phyloP scores from a whole-genome alignment of 2,113 vertebrate species.

The Pseudorectes ferrugineus region DNA sequence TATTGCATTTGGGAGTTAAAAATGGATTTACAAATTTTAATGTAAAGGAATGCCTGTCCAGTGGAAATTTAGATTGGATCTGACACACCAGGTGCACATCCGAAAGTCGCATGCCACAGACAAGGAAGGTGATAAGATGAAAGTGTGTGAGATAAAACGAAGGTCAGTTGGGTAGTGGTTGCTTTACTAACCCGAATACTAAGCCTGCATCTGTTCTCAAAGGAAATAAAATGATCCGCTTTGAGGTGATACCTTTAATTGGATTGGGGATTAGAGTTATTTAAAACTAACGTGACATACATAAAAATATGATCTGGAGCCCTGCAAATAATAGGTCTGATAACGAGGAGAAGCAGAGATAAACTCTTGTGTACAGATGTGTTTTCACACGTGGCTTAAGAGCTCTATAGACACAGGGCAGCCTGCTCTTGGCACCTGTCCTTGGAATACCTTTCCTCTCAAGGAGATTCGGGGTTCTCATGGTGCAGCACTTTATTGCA shows the following conservation, averaged over 20 bases:
- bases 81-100: background rate
- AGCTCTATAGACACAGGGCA: background rate
- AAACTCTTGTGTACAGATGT: background rate
- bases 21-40: conserved; percentile 13
- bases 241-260: conserved; percentile 42
- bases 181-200: conserved; percentile 26
- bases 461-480: background rate
- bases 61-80: conserved; percentile 32
- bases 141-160: conserved; percentile 47
- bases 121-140: conserved; percentile 36
- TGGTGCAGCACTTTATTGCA: background rate
- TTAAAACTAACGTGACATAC: conserved; percentile 3
- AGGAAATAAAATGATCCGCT: conserved; percentile 40
- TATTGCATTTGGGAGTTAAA: background rate
- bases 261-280: conserved; percentile 42
- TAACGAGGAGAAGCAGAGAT: background rate
- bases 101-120: background rate
- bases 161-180: conserved; percentile 51
- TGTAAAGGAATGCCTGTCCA: conserved; percentile 4
- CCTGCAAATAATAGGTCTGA: background rate
- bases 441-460: background rate
- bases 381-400: background rate
- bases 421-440: background rate
- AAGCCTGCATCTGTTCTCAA: conserved; percentile 10
- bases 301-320: background rate